These are phyloP conservation scores for Garra rufa DNA, from an alignment of 2,113 vertebrate genomes.

Conservation along the genomic window DNA sequence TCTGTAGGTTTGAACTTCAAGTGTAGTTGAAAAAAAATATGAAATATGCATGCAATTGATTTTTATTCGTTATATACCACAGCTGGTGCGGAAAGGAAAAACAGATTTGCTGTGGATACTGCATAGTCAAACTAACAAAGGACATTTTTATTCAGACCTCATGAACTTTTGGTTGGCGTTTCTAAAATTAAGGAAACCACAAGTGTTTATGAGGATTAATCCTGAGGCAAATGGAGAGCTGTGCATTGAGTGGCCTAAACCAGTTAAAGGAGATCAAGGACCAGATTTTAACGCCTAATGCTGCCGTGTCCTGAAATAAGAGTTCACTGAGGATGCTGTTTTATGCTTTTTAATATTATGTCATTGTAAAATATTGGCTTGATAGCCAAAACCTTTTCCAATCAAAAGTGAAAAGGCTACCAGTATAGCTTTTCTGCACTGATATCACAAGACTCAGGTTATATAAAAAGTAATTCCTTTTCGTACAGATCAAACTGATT, in stretches of 20 bases:
- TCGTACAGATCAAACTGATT: conserved; percentile 36
- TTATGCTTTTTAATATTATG: background rate
- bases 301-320: conserved; percentile 40
- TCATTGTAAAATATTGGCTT: conserved; percentile 5
- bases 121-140: background rate
- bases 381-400: too few relatives aligned
- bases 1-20: background rate
- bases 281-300: conserved; percentile 49
- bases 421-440: background rate
- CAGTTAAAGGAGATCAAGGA: conserved; percentile 50
- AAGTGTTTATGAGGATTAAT: conserved; percentile 21
- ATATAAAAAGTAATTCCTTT: conserved; percentile 51
- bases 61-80: background rate
- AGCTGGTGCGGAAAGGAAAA: background rate
- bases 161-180: background rate
- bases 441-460: conserved; percentile 56
- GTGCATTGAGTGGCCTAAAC: conserved; percentile 45
- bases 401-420: background rate
- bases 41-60: background rate
- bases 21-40: background rate
- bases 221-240: background rate
- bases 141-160: background rate
- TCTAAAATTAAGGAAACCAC: conserved; percentile 25
- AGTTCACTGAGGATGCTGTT: conserved; percentile 7
- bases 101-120: too few relatives aligned